Conservation (phyloP, 2,113 vertebrate genomes). For the Fulica atra region DNA sequence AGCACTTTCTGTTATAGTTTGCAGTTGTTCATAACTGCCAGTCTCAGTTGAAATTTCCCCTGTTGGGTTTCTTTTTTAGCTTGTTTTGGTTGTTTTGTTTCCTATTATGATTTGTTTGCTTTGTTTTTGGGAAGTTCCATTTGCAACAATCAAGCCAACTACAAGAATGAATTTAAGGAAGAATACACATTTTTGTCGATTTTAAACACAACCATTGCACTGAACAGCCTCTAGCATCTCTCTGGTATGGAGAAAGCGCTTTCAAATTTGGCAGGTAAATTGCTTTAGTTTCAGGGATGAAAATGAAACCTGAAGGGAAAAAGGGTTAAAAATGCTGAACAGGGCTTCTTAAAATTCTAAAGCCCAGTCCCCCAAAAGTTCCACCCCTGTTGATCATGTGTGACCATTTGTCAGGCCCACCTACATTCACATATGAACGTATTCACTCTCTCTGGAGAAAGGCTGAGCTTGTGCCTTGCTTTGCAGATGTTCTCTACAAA, state of each 20-base stretch:
- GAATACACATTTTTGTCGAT: neutral
- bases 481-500: neutral
- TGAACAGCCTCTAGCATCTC: neutral
- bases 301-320: neutral
- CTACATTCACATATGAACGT: neutral
- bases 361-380: neutral
- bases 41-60: neutral
- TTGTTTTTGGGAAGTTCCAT: constrained; percentile 26
- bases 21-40: neutral
- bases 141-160: neutral
- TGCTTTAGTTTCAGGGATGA: neutral
- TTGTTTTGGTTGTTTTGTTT: constrained; percentile 30
- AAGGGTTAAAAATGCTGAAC: neutral
- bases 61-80: neutral
- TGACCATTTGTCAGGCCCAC: neutral
- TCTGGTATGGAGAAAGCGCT: neutral
- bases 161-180: neutral
- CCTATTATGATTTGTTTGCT: constrained; percentile 2
- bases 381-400: neutral
- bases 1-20: neutral
- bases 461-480: neutral
- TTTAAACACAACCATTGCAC: neutral
- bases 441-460: neutral
- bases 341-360: neutral
- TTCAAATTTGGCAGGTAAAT: neutral